Base-by-base conservation (phyloP, 1,140 invertebrate species). In the Sogatella furcifera region DNA sequence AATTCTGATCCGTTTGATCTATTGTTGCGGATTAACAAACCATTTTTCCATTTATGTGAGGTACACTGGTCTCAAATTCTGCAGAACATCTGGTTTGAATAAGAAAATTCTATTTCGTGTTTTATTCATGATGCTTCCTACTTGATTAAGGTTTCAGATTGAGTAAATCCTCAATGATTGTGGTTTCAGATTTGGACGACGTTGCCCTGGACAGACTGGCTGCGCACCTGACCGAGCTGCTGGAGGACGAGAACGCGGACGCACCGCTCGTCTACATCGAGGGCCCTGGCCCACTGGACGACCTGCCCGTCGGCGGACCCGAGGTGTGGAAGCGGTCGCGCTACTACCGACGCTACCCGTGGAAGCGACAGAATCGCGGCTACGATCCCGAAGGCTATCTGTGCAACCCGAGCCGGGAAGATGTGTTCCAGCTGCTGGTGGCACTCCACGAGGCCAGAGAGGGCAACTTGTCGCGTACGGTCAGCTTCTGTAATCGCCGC, bases 401-500 rank as follows among this genome's bases (percentile, higher is more conserved):
- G 54, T 83, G 81, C 63, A 77, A 74, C 41, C 81, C 81, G 1
- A 76, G 73, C 34, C 78, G 76, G 66, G 76, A 81, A 62, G 81
- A 83, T 65, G 77, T 83, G 13, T 78, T 78, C 64, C 76, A 79
- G 64, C 69, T 83, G 0, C 65, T 83, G 21, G 74, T 80, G 19
- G 80, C 80, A 46, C 70, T 83, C 5, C 81, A 82, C 66, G 78
- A 80, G 62, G 76, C 80, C 58, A 74, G 77, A 21, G 75, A 76
- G 55, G 81, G 79, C 0, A 78, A 78, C 59, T 69, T 69, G 56
- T 73, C 76, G 31, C 73, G 75, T 62, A 76, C 75, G n/a, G 74
- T 83, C 0, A 75, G 79, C 62, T 83, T 83, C 68, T 83, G 81
- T 66, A 82, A 82, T 68, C 72, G 81, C 34, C 77, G 76, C 60